phyloP scores from a whole-genome alignment of 2,113 vertebrate genomes.

The Bambusicola thoracicus region DNA sequence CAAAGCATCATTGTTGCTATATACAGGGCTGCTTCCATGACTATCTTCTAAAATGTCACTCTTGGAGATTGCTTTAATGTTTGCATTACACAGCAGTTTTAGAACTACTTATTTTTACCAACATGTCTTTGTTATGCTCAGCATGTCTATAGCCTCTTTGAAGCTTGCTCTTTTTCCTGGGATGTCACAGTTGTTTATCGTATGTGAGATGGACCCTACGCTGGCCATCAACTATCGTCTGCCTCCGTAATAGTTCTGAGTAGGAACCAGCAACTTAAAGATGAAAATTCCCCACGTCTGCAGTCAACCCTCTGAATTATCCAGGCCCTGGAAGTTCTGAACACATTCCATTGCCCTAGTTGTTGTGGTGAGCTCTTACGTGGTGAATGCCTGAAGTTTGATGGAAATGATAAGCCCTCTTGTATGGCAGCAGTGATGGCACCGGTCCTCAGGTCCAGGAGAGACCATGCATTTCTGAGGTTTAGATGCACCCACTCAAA shows the following conservation, averaged over 20 bases:
- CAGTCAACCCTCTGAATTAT: not conserved
- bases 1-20: not conserved
- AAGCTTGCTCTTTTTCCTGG: not conserved
- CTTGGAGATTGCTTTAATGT: not conserved
- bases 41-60: not conserved
- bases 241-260: not conserved
- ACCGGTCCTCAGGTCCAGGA: not conserved
- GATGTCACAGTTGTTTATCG: not conserved
- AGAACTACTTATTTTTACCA: conserved; percentile 11
- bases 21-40: not conserved
- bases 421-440: not conserved
- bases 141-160: not conserved
- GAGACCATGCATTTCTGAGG: not conserved
- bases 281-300: not conserved
- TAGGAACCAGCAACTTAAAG: not conserved
- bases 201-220: not conserved
- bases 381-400: not conserved
- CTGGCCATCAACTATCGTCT: not conserved
- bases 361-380: accelerated
- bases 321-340: not conserved
- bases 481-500: not conserved
- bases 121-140: not conserved
- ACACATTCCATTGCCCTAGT: not conserved
- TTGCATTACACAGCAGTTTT: not conserved
- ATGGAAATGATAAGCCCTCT: not conserved